phyloP scores from a whole-genome alignment of 2,888 invertebrate species.

The Cheilosia scutellata region DNA sequence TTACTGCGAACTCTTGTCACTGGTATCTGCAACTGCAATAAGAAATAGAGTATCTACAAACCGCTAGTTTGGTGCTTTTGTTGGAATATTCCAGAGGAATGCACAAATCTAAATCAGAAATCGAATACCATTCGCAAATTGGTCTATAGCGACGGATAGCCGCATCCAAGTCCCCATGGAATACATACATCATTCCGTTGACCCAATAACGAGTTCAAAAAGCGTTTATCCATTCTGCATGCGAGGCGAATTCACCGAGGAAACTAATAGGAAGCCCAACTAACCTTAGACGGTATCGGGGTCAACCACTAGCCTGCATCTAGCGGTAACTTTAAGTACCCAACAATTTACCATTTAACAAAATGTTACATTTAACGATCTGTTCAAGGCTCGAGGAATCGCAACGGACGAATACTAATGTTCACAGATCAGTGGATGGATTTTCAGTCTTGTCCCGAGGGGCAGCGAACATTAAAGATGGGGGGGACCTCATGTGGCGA shows the following conservation, averaged over 20 bases:
- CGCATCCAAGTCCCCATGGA: constrained; percentile 56
- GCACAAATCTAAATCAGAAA: constrained; percentile 12
- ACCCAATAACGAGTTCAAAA: constrained; percentile 67
- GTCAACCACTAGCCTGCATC: constrained; percentile 58
- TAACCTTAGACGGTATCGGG: constrained; percentile 72
- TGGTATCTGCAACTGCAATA: not conserved
- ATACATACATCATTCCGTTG: constrained; percentile 64
- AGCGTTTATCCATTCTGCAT: not conserved
- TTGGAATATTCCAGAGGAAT: constrained; percentile 1
- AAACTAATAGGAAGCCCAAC: constrained; percentile 64
- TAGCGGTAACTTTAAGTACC: constrained; percentile 71
- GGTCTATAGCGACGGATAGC: constrained; percentile 10
- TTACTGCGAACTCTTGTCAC: constrained; percentile 23
- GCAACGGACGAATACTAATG: constrained; percentile 19
- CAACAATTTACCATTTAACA: constrained; percentile 68
- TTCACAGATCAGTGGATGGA: constrained; percentile 30
- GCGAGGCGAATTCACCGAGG: constrained; percentile 54
- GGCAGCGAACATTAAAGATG: not conserved
- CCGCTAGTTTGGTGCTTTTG: not conserved
- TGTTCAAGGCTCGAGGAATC: constrained; percentile 6
- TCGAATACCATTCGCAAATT: constrained; percentile 43
- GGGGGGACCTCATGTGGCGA: constrained; percentile 32
- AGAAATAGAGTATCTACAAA: not conserved
- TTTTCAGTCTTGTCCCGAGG: constrained; percentile 1
- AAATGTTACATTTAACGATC: constrained; percentile 66